Base-by-base conservation (phyloP, 2,888 invertebrate genomes). In the Amphipoea lucens region DNA sequence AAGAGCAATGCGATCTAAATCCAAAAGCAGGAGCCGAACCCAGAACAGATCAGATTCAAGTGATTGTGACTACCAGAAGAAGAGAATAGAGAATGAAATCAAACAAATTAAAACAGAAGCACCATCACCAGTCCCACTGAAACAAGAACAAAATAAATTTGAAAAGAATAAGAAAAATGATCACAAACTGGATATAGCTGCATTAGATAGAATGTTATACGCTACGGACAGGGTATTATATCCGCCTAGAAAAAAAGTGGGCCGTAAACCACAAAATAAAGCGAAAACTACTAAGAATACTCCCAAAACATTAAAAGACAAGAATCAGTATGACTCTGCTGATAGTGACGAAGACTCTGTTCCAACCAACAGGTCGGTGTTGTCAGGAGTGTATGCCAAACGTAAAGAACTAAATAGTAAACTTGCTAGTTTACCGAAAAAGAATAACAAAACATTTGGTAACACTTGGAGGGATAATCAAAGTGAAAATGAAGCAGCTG, bases 151-250 rank as follows among this genome's bases (percentile, higher is more conserved):
- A 85, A 96, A 92, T 89, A 96, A 94, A 90, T 94, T 93, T 88
- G 96, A 97, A 65, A 96, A 95, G 85, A 89, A 90, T 63, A 97
- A 96, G 86, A 95, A 93, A 88, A 94, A 91, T 81, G 96, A 97
- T 76, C 96, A 95, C 72, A 97, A 97, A 91, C 89, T 97, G 84
- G 97, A 97, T 92, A 97, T 97, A 84, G 97, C 97, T 23, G 97
- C 97, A 72, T 96, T 98, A 90, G 98, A 98, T 93, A 97, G 98
- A 90, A 97, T 98, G 92, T 95, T 98, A 90, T 98, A 98, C 91
- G 98, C 98, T 79, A 98, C 98, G 0, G 98, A 98, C 90, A 97
- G 98, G 87, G 98, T 98, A 2, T 94, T 98, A 23, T 98, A 98
- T 95, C 98, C 98, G 0, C 98, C 98, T 0, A 97, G 98, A 79